A percentile compares a stretch with the other conserved stretches of the same genome.
Conservation (phyloP, 2,888 invertebrate genomes). For the Eulithis prunata region DNA sequence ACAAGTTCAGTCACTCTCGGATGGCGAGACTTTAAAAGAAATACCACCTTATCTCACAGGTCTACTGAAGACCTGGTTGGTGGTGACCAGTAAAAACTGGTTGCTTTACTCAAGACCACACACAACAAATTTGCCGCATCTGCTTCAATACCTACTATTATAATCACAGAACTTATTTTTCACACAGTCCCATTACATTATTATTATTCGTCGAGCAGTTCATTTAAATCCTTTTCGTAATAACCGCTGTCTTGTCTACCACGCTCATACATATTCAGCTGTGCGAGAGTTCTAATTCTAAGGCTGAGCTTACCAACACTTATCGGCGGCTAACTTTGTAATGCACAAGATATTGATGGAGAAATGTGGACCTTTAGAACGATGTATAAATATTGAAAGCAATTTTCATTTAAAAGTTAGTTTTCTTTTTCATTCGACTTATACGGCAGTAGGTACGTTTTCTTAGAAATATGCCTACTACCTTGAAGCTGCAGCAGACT, state of each 20-base stretch:
- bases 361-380: neutral
- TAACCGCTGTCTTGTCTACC: slow-evolving; percentile 35
- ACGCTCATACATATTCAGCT: slow-evolving; percentile 52
- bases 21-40: no score
- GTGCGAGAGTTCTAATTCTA: slow-evolving; percentile 45
- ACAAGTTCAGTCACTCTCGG: no score
- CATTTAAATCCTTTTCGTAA: slow-evolving; percentile 42
- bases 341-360: no score
- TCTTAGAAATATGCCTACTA: slow-evolving; percentile 3
- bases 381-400: neutral
- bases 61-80: no score
- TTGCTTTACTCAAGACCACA: no score
- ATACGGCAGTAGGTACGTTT: neutral
- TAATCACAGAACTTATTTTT: slow-evolving; percentile 27
- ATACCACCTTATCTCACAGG: no score
- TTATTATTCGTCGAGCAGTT: slow-evolving; percentile 26
- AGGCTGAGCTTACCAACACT: slow-evolving; percentile 18
- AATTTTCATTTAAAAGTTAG: neutral
- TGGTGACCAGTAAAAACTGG: no score
- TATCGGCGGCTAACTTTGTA: neutral
- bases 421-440: no score
- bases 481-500: slow-evolving; percentile 21
- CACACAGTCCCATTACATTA: slow-evolving; percentile 38
- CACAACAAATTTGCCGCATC: no score
- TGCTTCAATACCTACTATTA: slow-evolving; percentile 1